Percentiles rank a stretch among this genome's conserved stretches.
Conservation (phyloP, 2,113 vertebrate species). For the Cyanoliseus patagonus region DNA sequence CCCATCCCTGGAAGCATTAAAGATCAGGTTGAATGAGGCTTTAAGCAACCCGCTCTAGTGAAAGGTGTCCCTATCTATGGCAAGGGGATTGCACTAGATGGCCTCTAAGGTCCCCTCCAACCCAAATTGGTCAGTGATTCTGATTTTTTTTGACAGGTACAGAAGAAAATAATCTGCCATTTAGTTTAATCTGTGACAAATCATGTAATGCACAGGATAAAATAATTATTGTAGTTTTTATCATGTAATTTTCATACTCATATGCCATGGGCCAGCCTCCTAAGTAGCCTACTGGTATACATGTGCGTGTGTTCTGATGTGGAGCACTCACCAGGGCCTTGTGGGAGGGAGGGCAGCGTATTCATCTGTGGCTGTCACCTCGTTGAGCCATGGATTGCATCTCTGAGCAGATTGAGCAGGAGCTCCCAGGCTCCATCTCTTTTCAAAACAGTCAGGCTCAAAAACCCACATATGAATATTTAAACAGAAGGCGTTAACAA, state of each 20-base stretch:
- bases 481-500: conserved; percentile 51
- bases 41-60: not conserved
- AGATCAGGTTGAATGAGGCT: not conserved
- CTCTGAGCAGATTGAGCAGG: not conserved
- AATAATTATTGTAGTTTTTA: not conserved
- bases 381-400: fast-evolving
- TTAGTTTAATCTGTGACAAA: not conserved
- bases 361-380: not conserved
- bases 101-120: not conserved
- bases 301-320: fast-evolving
- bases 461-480: not conserved
- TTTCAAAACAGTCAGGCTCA: not conserved
- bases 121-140: not conserved
- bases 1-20: not conserved
- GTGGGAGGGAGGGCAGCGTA: not conserved
- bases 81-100: not conserved
- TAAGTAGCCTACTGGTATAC: fast-evolving
- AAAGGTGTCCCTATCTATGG: not conserved
- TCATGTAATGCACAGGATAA: not conserved
- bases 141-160: not conserved
- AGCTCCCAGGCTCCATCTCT: not conserved
- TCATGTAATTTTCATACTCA: not conserved
- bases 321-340: not conserved
- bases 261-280: not conserved
- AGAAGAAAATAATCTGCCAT: not conserved